These are phyloP conservation scores for Chondrilla cf. caribensis DNA, from an alignment of 37 sponge, comb jelly and placozoan genomes.

Conservation along the genomic window DNA sequence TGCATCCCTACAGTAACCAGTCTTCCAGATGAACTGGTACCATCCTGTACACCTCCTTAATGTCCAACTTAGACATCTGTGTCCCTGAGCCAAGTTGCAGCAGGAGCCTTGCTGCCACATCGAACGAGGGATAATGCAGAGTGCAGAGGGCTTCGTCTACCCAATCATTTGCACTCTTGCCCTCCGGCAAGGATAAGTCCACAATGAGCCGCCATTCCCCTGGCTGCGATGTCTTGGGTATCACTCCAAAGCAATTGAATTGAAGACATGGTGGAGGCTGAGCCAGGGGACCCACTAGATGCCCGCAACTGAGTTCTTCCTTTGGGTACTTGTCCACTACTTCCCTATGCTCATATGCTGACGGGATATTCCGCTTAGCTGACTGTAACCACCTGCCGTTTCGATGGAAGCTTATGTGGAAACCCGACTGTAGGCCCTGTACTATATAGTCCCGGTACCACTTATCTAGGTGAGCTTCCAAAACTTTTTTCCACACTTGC, in stretches of 20 bases:
- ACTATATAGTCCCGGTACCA: too few species aligned
- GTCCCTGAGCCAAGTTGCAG: not conserved
- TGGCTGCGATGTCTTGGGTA: slow-evolving; percentile 4
- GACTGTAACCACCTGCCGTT: too few species aligned
- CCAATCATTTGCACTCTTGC: slow-evolving; percentile 30
- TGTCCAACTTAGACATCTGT: slow-evolving; percentile 32
- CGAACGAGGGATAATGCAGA: slow-evolving; percentile 11
- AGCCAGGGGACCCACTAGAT: too few species aligned
- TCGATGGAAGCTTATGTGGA: too few species aligned
- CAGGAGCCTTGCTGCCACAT: slow-evolving; percentile 11
- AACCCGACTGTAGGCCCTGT: too few species aligned
- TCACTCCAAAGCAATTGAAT: slow-evolving; percentile 25
- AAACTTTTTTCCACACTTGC: too few species aligned
- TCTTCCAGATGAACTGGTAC: slow-evolving; percentile 36
- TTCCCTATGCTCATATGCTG: too few species aligned
- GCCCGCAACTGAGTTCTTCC: too few species aligned
- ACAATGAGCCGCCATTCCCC: slow-evolving; percentile 32
- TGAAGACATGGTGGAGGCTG: slow-evolving; percentile 12
- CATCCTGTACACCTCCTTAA: slow-evolving; percentile 29
- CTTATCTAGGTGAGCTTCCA: too few species aligned
- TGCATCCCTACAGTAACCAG: slow-evolving; percentile 14
- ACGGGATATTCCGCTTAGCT: too few species aligned
- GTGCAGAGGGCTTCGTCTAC: not conserved
- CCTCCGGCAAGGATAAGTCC: slow-evolving; percentile 26
- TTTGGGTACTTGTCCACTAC: too few species aligned